Conservation (phyloP, 2,888 invertebrate species). For the Pinctada fucata region DNA sequence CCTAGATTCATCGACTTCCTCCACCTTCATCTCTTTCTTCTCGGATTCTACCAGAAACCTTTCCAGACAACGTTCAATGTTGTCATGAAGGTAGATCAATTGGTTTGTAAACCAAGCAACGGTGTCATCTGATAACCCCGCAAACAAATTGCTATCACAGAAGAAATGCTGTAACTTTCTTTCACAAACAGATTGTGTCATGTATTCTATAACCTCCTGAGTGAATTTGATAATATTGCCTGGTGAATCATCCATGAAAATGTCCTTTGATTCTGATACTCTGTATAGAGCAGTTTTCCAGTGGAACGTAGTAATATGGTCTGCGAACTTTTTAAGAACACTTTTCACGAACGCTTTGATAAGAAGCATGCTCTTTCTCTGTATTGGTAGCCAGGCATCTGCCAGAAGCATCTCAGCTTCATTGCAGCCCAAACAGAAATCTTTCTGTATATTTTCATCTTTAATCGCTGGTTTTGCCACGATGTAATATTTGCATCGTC, state of each 20-base stretch:
- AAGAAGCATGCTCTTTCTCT: constrained; percentile 43
- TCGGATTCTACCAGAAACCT: neutral
- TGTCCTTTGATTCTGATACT: constrained; percentile 35
- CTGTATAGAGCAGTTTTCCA: constrained; percentile 50
- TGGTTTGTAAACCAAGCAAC: neutral
- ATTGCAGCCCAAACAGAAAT: constrained; percentile 55
- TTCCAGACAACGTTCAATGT: neutral
- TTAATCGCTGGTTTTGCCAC: constrained; percentile 48
- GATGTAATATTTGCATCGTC: constrained; percentile 42
- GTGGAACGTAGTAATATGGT: constrained; percentile 46
- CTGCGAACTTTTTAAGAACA: constrained; percentile 20
- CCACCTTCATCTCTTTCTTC: neutral
- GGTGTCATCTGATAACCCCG: neutral
- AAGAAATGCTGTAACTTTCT: neutral
- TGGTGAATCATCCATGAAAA: neutral
- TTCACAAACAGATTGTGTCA: neutral
- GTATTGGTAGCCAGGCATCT: constrained; percentile 35
- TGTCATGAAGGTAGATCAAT: neutral
- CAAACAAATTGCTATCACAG: neutral
- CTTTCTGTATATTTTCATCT: constrained; percentile 30
- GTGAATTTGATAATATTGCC: neutral
- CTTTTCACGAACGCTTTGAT: constrained; percentile 49
- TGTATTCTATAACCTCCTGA: neutral
- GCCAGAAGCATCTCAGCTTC: constrained; percentile 46
- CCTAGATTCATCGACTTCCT: neutral